Evolutionary conservation across 2,113 vertebrate genomes (phyloP).

Genomic region (Menura novaehollandiae): DNA sequence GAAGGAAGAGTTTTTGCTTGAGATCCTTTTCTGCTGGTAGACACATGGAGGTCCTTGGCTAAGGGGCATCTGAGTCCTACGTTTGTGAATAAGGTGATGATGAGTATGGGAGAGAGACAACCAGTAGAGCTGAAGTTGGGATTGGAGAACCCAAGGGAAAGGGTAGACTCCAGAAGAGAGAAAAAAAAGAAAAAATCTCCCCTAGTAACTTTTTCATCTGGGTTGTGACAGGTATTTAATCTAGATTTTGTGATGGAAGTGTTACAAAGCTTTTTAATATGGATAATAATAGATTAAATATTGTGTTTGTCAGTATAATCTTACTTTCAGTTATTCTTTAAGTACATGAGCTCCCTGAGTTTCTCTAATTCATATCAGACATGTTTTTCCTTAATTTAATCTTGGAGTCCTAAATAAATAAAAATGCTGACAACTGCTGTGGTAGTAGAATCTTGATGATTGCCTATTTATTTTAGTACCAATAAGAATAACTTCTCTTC

Average conservation of each 20-base stretch:
- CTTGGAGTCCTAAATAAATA: background rate
- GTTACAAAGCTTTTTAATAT: background rate
- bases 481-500: background rate
- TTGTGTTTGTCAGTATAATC: background rate
- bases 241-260: background rate
- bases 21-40: background rate
- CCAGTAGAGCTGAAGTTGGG: background rate
- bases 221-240: rapidly evolving
- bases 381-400: background rate
- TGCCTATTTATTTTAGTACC: background rate
- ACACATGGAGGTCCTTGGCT: background rate
- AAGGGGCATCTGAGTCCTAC: background rate
- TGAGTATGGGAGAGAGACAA: background rate
- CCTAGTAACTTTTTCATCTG: background rate
- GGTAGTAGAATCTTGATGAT: background rate
- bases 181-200: background rate
- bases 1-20: background rate
- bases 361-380: background rate
- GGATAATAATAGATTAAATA: background rate
- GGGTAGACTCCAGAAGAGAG: background rate
- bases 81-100: background rate
- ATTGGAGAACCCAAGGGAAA: background rate
- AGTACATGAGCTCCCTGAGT: background rate
- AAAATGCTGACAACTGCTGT: background rate
- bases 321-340: background rate